Evolutionary conservation across 2,888 invertebrate species (phyloP), one percentile per base, ranked within the genome.

Genomic region (Alviniconcha strummeri): DNA sequence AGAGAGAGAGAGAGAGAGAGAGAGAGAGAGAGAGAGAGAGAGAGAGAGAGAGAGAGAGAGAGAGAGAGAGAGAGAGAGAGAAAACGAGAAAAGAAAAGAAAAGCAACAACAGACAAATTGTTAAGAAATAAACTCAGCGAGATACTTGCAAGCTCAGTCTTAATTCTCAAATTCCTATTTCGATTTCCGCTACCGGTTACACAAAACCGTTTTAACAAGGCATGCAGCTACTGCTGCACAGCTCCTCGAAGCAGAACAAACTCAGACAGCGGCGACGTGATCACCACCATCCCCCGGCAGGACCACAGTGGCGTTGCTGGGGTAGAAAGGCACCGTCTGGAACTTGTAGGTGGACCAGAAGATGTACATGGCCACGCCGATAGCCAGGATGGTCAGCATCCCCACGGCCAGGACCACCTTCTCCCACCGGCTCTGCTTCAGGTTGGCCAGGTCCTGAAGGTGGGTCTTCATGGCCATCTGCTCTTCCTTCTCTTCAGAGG

Each of bases 301-400:
- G 17, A 80, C 17, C n/a, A n/a, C 5, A 54, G 17, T 17, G 9
- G 69, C 5, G 17, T 54, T 52, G n/a, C 17, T 17, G n/a, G 80
- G 80, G 80, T 55, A 80, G 80, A 54, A 80, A 13, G 83, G 82
- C 13, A 79, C 82, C 36, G 81, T 64, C 52, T 82, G 60, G 64
- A 85, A 85, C 7, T 83, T 55, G 80, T 85, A 85, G 19, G 81
- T 56, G 3, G 85, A 85, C 83, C 83, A 85, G 80, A 85, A 85
- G 36, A 83, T 60, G 83, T 83, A 83, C 85, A 85, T 83, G 60
- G 82, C 57, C 8, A 82, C 69, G 19, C 82, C 83, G 64, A 85
- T 85, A 69, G 56, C 80, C 82, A 85, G 71, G 52, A 85, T 79
- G 60, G 54, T 55, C 15, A 36, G 4, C 15, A 85, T 67, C 5